Conservation (phyloP, 2,888 invertebrate genomes). For the Aphodius granarius region DNA sequence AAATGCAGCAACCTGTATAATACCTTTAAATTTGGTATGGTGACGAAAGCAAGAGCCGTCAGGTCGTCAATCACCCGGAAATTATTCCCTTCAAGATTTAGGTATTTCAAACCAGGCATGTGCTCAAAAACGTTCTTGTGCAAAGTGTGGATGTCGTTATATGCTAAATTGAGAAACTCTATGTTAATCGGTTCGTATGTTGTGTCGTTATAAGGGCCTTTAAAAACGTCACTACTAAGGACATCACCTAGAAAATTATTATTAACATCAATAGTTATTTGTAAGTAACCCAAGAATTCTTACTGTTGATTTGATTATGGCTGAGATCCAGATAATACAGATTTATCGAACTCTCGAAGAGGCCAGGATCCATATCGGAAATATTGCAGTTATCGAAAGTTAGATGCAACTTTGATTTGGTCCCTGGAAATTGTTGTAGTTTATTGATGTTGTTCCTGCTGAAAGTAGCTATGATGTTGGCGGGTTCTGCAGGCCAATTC, state of each 20-base stretch:
- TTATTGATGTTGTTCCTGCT: conserved; percentile 59
- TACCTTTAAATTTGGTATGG: conserved; percentile 61
- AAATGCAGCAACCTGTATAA: conserved; percentile 24
- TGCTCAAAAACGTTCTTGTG: conserved; percentile 65
- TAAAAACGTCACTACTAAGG: conserved; percentile 65
- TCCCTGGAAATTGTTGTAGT: conserved; percentile 54
- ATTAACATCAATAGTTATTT: too few species aligned
- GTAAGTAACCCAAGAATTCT: conserved; percentile 30
- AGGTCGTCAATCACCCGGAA: conserved; percentile 63
- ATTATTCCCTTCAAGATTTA: conserved; percentile 65
- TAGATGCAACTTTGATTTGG: conserved; percentile 57
- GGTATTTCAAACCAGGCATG: conserved; percentile 61
- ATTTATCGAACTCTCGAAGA: conserved; percentile 57
- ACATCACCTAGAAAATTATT: conserved; percentile 58
- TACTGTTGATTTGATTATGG: conserved; percentile 60
- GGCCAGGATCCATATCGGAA: conserved; percentile 56
- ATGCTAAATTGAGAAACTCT: conserved; percentile 63
- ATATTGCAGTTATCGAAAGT: conserved; percentile 59
- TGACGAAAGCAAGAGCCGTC: conserved; percentile 53
- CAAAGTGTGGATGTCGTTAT: conserved; percentile 66
- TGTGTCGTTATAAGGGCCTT: conserved; percentile 62
- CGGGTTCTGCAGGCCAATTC: conserved; percentile 47
- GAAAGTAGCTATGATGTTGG: conserved; percentile 57
- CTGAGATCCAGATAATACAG: conserved; percentile 62
- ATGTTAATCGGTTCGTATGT: conserved; percentile 60